Base-by-base conservation (phyloP, 2,113 vertebrate genomes). In the Mormoops blainvillei region DNA sequence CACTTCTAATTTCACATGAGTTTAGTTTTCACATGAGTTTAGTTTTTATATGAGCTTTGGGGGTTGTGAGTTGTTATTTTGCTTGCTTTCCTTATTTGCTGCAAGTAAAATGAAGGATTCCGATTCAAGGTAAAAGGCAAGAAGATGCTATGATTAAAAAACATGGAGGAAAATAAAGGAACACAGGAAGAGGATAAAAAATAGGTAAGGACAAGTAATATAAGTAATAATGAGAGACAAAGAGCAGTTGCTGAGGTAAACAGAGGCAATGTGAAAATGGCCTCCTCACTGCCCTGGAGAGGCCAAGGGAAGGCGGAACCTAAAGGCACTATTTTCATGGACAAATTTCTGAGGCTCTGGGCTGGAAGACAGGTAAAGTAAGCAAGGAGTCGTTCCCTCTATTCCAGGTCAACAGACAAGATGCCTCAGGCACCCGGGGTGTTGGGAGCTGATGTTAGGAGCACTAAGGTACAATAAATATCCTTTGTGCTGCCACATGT, bases 111-210 rank as follows among this genome's bases (percentile, higher is more conserved):
- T 41, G 87, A 84, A 77, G 41, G 7, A 26, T 20, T 77, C 50
- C 33, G 3, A 5, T 78, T 76, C 61, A 68, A 89, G 50, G 61
- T 68, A n/a, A 90, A 90, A 70, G 41, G 33, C 15, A 90, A 94
- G 13, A 67, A 48, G 50, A 45, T 70, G n/a, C 28, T 31, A 58
- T 0, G 0, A 45, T 4, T 38, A n/a, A 38, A 15, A 20, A 63
- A 2, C 22, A 33, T 80, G 41, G 26, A 18, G 50, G 56, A 54
- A 54, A 63, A 65, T 24, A 83, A 89, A 92, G 41, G 28, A 61
- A 84, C 24, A 45, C 3, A 36, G 1, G 12, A 50, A 73, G 48
- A 45, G 16, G 45, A 56, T 61, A 83, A 54, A 67, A 76, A 56
- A 87, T 13, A 19, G 16, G 15, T 56, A 77, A 77, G 36, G 45